Base-by-base conservation (phyloP, 2,797 vertebrate genomes). In the Ispidina picta region DNA sequence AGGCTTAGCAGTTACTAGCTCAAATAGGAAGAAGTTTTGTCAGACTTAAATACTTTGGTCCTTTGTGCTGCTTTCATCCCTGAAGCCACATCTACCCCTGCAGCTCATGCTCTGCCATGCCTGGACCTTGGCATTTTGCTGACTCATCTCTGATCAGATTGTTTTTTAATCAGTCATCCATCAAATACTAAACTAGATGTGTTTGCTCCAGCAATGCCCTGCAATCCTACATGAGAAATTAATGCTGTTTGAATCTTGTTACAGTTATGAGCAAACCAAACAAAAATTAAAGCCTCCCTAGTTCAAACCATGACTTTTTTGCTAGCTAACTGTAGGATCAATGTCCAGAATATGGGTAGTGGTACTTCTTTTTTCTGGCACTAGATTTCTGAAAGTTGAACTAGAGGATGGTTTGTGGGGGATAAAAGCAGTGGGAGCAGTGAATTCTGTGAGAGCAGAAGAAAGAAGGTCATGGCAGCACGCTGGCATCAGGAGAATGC, bases 331-430 rank as follows among this genome's bases (percentile, higher is more conserved):
- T 76, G n/a, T 4, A 63, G 29, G 78, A 73, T 21, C 21, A 21
- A 25, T 0, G 1, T 39, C 17, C 41, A 73, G 60, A 39, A 12
- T n/a, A 41, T 0, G 3, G 25, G 14, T 4, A 62, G 18, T 5
- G 14, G 56, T 59, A 7, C 21, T 25, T 39, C 39, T 59, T 72
- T 65, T 31, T 16, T 55, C 31, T 51, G 48, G 48, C 72, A 44
- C 4, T 20, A 44, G 33, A 59, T 62, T 60, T 79, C 51, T 88
- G 83, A 37, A 75, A 28, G 58, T 31, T 72, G 46, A 89, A 33
- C 22, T 10, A 68, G 17, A 78, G 8, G 25, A 44, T 21, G 26
- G 11, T 29, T 7, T 39, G 23, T 8, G 26, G 21, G 35, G 16
- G n/a, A 26, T 10, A 74, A 63, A 29, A 77, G n/a, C 10, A 66